Base-by-base conservation (phyloP, 2,797 vertebrate genomes). In the Salmo trutta region DNA sequence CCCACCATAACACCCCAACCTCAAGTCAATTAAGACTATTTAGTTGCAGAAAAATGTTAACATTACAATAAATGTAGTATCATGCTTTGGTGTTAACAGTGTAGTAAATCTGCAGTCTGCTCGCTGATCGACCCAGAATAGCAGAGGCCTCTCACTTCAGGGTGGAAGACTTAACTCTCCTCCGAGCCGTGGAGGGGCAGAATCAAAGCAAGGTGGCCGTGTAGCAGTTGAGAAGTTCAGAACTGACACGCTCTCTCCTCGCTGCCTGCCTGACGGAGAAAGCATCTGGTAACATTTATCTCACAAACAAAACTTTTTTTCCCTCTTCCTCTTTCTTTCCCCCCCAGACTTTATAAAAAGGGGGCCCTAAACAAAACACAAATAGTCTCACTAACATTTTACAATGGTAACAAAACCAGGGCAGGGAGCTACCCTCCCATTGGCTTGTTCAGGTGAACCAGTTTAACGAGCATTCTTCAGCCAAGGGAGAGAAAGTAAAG, bases 251-350 rank as follows among this genome's bases (percentile, higher is more conserved):
- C 84, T 77, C 71, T 78, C 74, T 78, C 74, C 80, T 81, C 80
- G 78, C 80, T 36, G 85, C 85, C 88, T 83, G 92, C 91, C 88
- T 91, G 92, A 92, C 87, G 88, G 82, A 89, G 89, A 80, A 82
- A 91, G 92, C 94, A 95, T 95, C 94, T 95, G 94, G 93, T 92
- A 94, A 91, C 90, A 90, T 93, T 95, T 94, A 95, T 88, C 89
- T 90, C 77, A 85, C 89, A 92, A 93, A 93, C 92, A 91, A 87
- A 91, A 91, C 89, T 89, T 89, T 90, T 91, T 89, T 81, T 78
- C 91, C 91, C 90, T 59, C 12, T 41, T 52, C 19, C 29, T 27
- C 29, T 15, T 62, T 47, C n/a, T 33, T 16, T 36, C 6, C 70
- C 27, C 76, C 29, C 24, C 51, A 5, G 31, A 81, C 84, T 87